Evolutionary conservation across 2,797 vertebrate genomes (phyloP), one percentile per base, ranked within the genome.

Genomic region (Coracias cyanogaster): DNA sequence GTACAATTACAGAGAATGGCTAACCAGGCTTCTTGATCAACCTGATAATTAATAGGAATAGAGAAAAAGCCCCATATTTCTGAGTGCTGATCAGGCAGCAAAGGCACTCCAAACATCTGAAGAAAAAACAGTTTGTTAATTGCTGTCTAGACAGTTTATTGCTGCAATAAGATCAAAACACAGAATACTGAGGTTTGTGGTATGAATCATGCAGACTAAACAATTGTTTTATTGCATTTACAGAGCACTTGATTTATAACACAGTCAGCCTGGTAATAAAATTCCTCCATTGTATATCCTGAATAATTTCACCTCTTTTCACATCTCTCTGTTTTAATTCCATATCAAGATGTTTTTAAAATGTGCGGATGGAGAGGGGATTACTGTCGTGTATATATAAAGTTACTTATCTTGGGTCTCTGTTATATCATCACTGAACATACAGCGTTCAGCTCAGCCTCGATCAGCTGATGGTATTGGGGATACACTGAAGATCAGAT

Each of bases 141-240:
- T 98, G 98, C 98, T 98, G 99, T 99, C 99, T 99, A 99, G 99
- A 99, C 99, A 98, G 96, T 99, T 99, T 99, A 99, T 99, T 98
- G 98, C 99, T 96, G 99, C 99, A 99, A 99, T 99, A 99, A 99
- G 99, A 99, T 99, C 97, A 98, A 98, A 98, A 98, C 98, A 98
- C 98, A 98, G 98, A 99, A 99, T 98, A 98, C 98, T 96, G 96
- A 98, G 98, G 98, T 99, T 99, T 98, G 98, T 98, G 98, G 98
- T 98, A 97, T 98, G 98, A 98, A 98, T 98, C 98, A 96, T 98
- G 99, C 98, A 99, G 98, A 98, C 99, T 98, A 99, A 99, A 99
- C 98, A 98, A 98, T 98, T 98, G 98, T 98, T 98, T 98, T 98
- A 98, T 97, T 98, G 97, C 98, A 98, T 98, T 98, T 98, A 98